Conservation (phyloP, 2,888 invertebrate genomes). For the Caenorhabditis sp. region DNA sequence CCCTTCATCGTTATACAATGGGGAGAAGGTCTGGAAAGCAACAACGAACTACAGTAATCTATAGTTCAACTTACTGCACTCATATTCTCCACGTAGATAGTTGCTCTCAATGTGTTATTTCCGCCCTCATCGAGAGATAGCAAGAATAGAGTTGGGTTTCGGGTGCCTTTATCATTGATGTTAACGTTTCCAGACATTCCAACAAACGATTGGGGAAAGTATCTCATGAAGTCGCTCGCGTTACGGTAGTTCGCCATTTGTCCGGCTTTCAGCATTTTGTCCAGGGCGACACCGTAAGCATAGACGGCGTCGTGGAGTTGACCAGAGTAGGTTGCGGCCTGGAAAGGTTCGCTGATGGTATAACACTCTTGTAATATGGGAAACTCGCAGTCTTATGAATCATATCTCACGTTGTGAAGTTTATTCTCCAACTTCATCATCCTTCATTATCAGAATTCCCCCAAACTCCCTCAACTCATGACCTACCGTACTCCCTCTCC, state of each 20-base stretch:
- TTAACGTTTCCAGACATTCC: conserved; percentile 64
- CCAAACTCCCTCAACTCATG: background rate
- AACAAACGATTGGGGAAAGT: conserved; percentile 43
- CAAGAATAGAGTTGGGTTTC: conserved; percentile 62
- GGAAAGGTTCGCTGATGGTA: too few relatives aligned
- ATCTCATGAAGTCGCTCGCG: conserved; percentile 37
- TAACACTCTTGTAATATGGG: too few relatives aligned
- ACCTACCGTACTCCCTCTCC: background rate
- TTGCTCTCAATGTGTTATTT: conserved; percentile 47
- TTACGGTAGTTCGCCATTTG: conserved; percentile 52
- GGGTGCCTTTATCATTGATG: conserved; percentile 53
- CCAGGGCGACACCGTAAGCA: conserved; percentile 60
- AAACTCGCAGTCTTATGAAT: too few relatives aligned
- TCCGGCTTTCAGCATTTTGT: conserved; percentile 61
- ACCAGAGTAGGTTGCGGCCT: conserved; percentile 64
- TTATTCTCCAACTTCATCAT: too few relatives aligned
- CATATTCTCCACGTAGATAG: conserved; percentile 55
- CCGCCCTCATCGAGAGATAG: conserved; percentile 39
- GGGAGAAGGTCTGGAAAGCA: conserved; percentile 33
- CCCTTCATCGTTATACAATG: conserved; percentile 50
- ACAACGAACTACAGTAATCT: background rate
- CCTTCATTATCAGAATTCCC: too few relatives aligned
- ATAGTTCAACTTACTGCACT: conserved; percentile 29
- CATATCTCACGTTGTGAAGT: background rate
- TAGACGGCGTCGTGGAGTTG: conserved; percentile 68